Conservation (phyloP, 1,140 invertebrate species). For the Dolichoris vasculosae region DNA sequence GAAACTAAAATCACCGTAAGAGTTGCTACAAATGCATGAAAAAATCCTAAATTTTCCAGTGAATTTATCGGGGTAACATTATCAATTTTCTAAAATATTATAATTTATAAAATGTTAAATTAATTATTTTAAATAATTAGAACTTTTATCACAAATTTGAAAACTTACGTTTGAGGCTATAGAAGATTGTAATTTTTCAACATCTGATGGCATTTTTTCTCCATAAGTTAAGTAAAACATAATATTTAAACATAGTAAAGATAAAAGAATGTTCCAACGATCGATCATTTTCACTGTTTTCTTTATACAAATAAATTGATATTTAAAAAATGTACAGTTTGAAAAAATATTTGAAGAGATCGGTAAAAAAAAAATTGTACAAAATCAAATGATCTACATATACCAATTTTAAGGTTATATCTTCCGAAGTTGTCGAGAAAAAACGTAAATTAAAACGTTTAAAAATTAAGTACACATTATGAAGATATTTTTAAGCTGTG, state of each 20-base stretch:
- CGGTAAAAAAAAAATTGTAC: background rate
- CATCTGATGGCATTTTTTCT: conserved; percentile 51
- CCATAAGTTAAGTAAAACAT: conserved; percentile 26
- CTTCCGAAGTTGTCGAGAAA: background rate
- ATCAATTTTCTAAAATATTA: conserved; percentile 55
- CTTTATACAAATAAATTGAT: background rate
- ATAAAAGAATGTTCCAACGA: conserved; percentile 21
- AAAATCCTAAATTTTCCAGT: conserved; percentile 81
- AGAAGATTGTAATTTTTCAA: conserved; percentile 41
- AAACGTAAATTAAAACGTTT: background rate
- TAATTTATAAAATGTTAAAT: conserved; percentile 9
- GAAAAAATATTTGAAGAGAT: background rate
- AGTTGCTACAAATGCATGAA: conserved; percentile 95
- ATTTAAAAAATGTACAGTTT: background rate
- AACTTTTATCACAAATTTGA: conserved; percentile 24
- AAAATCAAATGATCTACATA: conserved; percentile 4
- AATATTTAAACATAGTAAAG: conserved; percentile 30
- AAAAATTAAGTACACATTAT: background rate
- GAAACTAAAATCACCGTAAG: conserved; percentile 97
- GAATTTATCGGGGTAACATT: conserved; percentile 48
- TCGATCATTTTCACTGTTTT: conserved; percentile 13
- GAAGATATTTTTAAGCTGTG: background rate
- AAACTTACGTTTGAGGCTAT: conserved; percentile 39
- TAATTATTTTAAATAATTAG: conserved; percentile 1
- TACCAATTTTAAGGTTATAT: conserved; percentile 29